A percentile compares a stretch with the other conserved stretches of the same genome.
phyloP scores from a whole-genome alignment of 1,140 invertebrate species.

The Drosophila chauvacae region DNA sequence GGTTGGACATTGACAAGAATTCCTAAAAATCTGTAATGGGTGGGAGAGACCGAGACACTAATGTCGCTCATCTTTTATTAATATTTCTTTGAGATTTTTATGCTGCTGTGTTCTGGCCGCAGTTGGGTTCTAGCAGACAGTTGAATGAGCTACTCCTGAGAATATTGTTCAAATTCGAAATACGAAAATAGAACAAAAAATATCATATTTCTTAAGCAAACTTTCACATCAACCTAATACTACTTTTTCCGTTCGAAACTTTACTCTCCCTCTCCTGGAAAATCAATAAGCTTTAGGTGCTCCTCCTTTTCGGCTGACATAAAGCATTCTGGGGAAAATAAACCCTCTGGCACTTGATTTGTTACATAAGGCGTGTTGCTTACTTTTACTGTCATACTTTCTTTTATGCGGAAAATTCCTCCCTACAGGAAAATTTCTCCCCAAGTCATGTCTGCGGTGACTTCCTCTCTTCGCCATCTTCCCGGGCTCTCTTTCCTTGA shows the following conservation, averaged over 20 bases:
- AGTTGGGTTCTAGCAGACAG: slow-evolving; percentile 47
- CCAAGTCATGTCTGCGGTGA: slow-evolving; percentile 27
- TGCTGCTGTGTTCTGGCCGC: slow-evolving; percentile 48
- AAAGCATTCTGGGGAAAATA: slow-evolving; percentile 42
- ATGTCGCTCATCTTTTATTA: slow-evolving; percentile 82
- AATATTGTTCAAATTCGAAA: neutral
- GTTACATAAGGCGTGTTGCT: slow-evolving; percentile 63
- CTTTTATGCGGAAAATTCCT: slow-evolving; percentile 47
- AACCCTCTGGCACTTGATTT: slow-evolving; percentile 60
- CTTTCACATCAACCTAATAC: slow-evolving; percentile 11
- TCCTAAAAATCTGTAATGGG: slow-evolving; percentile 43
- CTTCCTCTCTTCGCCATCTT: slow-evolving; percentile 2
- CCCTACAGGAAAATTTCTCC: slow-evolving; percentile 40
- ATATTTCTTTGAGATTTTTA: slow-evolving; percentile 81
- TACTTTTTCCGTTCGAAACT: neutral
- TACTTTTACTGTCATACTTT: slow-evolving; percentile 60
- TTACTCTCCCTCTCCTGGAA: neutral
- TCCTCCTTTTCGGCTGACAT: slow-evolving; percentile 16
- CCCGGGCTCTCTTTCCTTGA: slow-evolving; percentile 14
- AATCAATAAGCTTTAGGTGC: slow-evolving; percentile 30
- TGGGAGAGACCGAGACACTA: slow-evolving; percentile 60
- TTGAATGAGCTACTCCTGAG: slow-evolving; percentile 40
- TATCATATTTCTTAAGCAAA: slow-evolving; percentile 21
- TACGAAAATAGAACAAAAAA: slow-evolving; percentile 3
- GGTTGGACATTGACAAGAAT: slow-evolving; percentile 67